Conservation (phyloP, 2,797 vertebrate species). For the Rhincodon typus region DNA sequence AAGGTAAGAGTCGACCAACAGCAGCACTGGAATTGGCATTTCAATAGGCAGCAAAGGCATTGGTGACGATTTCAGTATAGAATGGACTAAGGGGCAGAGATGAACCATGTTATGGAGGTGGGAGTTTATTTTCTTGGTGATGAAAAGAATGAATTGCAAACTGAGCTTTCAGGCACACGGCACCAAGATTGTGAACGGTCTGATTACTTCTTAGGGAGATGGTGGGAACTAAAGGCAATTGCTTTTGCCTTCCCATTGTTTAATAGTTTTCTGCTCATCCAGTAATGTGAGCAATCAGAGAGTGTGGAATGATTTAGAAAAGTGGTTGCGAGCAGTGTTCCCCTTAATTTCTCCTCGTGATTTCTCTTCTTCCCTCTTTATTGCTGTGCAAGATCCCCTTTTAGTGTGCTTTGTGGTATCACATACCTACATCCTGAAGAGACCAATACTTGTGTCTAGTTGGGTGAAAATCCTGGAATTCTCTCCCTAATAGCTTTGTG, state of each 20-base stretch:
- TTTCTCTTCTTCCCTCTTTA: neutral
- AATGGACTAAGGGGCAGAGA: neutral
- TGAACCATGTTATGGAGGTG: neutral
- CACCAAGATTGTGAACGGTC: neutral
- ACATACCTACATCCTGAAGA: neutral
- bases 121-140: neutral
- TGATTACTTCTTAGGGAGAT: neutral
- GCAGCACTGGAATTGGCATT: neutral
- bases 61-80: neutral
- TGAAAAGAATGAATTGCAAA: neutral
- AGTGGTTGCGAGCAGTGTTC: neutral
- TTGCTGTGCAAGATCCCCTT: neutral
- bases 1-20: neutral
- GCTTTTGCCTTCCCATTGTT: neutral
- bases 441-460: neutral
- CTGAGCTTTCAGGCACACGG: neutral
- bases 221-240: neutral
- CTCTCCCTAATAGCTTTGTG: too few relatives aligned
- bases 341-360: neutral
- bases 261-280: neutral
- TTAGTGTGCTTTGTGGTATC: too few relatives aligned
- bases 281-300: neutral
- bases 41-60: neutral
- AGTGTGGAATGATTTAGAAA: too few relatives aligned
- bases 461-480: too few relatives aligned